Evolutionary conservation across 2,113 vertebrate species (phyloP).

Genomic region (Peromyscus maniculatus): DNA sequence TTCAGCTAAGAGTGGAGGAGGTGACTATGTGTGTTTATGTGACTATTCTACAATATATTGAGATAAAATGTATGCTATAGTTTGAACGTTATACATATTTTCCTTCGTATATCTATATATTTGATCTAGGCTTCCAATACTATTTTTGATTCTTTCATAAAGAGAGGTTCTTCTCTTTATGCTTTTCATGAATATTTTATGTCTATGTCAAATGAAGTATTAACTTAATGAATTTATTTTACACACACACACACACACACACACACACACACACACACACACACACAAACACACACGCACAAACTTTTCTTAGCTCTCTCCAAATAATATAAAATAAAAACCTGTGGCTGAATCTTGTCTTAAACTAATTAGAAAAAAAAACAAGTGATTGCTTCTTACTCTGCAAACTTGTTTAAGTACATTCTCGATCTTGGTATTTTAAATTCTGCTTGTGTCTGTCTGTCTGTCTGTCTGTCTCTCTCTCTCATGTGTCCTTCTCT

Average conservation of each 20-base stretch:
- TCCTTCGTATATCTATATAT: background rate
- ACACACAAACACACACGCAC: no score
- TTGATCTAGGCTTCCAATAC: background rate
- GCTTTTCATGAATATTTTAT: background rate
- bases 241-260: background rate
- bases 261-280: background rate
- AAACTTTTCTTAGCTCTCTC: background rate
- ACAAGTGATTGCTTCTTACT: constrained; percentile 50
- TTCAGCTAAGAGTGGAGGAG: background rate
- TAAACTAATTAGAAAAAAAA: constrained; percentile 68
- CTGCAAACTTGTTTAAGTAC: constrained; percentile 56
- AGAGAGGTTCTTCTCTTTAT: background rate
- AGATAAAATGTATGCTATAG: background rate
- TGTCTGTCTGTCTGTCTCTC: background rate
- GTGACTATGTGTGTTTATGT: background rate
- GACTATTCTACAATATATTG: background rate
- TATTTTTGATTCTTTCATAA: background rate
- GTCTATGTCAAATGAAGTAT: background rate
- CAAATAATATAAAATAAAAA: constrained; percentile 45
- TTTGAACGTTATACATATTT: background rate
- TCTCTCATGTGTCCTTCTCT: background rate
- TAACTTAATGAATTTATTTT: background rate
- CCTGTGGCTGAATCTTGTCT: constrained; percentile 31
- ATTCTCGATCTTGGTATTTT: constrained; percentile 31
- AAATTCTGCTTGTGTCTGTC: background rate